phyloP scores from a whole-genome alignment of 2,113 vertebrate genomes.

The Poecile atricapillus region DNA sequence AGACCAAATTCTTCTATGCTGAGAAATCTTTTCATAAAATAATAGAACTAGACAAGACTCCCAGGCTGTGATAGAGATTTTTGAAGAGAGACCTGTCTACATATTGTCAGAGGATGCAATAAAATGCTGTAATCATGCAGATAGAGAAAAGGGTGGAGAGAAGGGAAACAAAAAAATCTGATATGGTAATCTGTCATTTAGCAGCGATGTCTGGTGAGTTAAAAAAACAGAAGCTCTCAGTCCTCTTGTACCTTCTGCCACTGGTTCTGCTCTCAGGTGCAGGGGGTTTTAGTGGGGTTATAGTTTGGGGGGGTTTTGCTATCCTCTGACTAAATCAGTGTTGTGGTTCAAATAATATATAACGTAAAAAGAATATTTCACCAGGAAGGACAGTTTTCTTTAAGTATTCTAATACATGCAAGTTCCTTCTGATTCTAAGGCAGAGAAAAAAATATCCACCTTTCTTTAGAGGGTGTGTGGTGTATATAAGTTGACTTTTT shows the following conservation, averaged over 20 bases:
- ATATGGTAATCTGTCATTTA: neutral
- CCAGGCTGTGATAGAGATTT: neutral
- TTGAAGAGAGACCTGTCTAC: slow-evolving; percentile 6
- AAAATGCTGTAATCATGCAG: slow-evolving; percentile 19
- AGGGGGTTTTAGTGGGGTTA: neutral
- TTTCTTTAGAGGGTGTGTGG: neutral
- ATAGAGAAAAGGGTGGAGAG: slow-evolving; percentile 13
- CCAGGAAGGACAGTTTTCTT: neutral
- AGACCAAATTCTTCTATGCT: neutral
- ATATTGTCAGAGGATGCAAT: slow-evolving; percentile 17
- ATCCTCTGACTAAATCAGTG: neutral
- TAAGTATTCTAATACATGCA: neutral
- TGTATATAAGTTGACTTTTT: neutral
- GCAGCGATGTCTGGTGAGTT: neutral
- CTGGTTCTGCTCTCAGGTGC: neutral
- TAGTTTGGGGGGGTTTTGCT: neutral
- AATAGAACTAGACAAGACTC: slow-evolving; percentile 40
- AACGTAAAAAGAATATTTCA: neutral
- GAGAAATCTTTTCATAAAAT: slow-evolving; percentile 51
- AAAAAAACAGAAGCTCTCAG: neutral
- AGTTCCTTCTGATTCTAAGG: neutral
- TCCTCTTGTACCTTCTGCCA: neutral
- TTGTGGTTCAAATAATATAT: neutral
- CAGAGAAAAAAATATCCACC: neutral
- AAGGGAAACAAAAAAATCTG: neutral